Conservation (phyloP, 2,888 invertebrate genomes). For the Tetragnatha montana region DNA sequence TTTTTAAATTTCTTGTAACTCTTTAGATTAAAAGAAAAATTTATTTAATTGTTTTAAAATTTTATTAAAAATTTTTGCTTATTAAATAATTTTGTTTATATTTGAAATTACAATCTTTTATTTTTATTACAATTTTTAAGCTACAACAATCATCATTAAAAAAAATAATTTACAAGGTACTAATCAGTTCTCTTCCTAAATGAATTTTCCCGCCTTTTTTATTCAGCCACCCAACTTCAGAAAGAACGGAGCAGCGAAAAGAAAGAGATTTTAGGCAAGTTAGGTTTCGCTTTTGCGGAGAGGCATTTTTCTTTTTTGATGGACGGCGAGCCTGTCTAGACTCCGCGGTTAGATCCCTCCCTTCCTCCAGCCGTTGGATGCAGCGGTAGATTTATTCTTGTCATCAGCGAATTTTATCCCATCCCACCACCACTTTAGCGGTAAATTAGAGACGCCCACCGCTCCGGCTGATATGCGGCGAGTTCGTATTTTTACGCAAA, state of each 20-base stretch:
- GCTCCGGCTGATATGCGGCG: conserved; percentile 34
- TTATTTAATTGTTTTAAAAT: no score
- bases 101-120: no score
- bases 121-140: no score
- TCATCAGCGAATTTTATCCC: conserved; percentile 65
- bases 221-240: not conserved
- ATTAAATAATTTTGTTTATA: no score
- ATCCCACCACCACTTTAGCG: conserved; percentile 61
- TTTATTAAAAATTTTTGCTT: no score
- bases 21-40: no score
- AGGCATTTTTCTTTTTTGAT: conserved; percentile 68
- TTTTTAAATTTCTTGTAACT: no score
- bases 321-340: conserved; percentile 62
- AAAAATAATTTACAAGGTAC: no score
- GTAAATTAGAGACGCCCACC: conserved; percentile 69
- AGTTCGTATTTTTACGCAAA: conserved; percentile 51
- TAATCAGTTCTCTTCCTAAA: not conserved
- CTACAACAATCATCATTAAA: no score
- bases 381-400: conserved; percentile 70
- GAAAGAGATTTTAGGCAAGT: not conserved
- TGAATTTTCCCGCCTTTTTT: not conserved
- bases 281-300: conserved; percentile 52
- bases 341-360: conserved; percentile 65
- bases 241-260: not conserved
- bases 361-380: conserved; percentile 69